Percentiles rank a stretch among this genome's conserved stretches.
Conservation (phyloP, 2,797 vertebrate species). For the Ctenosaura bakeri region DNA sequence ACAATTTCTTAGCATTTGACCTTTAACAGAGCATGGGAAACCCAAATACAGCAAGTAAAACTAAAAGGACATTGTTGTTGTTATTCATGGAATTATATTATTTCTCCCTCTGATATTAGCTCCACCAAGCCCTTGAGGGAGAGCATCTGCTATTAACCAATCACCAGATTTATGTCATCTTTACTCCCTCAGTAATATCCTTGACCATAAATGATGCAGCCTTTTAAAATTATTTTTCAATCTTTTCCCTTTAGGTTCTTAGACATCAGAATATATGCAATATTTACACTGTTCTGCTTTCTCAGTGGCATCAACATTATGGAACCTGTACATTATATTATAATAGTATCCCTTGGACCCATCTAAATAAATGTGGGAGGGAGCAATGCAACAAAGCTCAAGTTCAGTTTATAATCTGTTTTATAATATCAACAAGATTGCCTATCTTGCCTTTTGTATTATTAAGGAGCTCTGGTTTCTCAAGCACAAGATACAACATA, state of each 20-base stretch:
- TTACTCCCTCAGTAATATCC: conserved; percentile 11
- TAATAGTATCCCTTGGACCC: accelerated
- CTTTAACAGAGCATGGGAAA: too few species aligned
- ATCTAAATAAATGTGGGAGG: background rate
- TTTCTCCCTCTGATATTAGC: conserved; percentile 65
- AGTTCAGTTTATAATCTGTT: background rate
- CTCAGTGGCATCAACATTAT: background rate
- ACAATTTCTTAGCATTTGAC: too few species aligned
- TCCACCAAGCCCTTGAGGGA: conserved; percentile 68
- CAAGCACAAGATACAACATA: too few species aligned
- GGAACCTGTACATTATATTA: background rate
- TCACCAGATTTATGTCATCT: conserved; percentile 51
- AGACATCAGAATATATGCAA: background rate
- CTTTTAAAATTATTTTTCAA: conserved; percentile 32
- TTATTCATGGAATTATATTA: conserved; percentile 15
- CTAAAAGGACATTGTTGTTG: too few species aligned
- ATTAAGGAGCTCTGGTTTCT: too few species aligned
- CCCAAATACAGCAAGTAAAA: too few species aligned
- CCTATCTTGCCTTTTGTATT: too few species aligned
- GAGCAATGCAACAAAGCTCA: background rate
- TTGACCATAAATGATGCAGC: conserved; percentile 24
- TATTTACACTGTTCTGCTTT: background rate
- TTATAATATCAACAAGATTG: too few species aligned
- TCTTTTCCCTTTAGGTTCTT: conserved; percentile 30
- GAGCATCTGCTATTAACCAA: conserved; percentile 75